A percentile compares a stretch with the other conserved stretches of the same genome.
phyloP scores from a whole-genome alignment of 2,888 invertebrate genomes.

The Pristionchus exspectatus region DNA sequence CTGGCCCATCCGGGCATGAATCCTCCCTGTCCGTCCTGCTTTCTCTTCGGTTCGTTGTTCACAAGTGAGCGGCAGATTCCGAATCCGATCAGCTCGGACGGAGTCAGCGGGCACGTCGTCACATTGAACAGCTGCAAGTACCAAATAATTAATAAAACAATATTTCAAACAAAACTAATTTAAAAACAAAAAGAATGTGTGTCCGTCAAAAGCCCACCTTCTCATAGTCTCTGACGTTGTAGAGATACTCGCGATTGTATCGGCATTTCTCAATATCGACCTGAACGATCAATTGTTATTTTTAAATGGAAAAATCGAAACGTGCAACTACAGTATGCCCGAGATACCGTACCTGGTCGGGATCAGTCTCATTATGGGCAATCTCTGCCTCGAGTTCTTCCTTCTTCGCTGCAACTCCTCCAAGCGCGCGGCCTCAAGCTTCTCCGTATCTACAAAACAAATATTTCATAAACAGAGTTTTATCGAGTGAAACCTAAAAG shows the following conservation, averaged over 20 bases:
- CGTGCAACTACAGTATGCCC: background rate
- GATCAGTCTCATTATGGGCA: background rate
- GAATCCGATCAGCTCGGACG: conserved; percentile 58
- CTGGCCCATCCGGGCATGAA: conserved; percentile 54
- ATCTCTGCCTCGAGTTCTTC: conserved; percentile 35
- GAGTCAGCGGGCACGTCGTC: conserved; percentile 62
- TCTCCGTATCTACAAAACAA: conserved; percentile 40
- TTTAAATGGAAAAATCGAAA: background rate
- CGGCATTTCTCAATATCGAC: conserved; percentile 53
- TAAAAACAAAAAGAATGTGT: background rate
- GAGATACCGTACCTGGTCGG: conserved; percentile 21
- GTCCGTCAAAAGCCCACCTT: conserved; percentile 50
- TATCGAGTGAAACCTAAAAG: background rate
- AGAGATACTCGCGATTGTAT: conserved; percentile 65
- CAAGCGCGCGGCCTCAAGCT: conserved; percentile 15
- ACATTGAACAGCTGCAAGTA: conserved; percentile 58
- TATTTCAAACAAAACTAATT: background rate
- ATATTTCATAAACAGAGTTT: background rate
- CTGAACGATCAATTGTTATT: conserved; percentile 3
- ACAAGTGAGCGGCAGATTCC: conserved; percentile 58
- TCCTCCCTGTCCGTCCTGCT: conserved; percentile 30
- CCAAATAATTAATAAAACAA: background rate
- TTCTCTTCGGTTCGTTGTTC: conserved; percentile 19
- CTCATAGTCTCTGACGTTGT: conserved; percentile 64
- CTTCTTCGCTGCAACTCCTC: background rate